phyloP scores from a whole-genome alignment of 2,797 vertebrate genomes.

The Hemibagrus guttatus region DNA sequence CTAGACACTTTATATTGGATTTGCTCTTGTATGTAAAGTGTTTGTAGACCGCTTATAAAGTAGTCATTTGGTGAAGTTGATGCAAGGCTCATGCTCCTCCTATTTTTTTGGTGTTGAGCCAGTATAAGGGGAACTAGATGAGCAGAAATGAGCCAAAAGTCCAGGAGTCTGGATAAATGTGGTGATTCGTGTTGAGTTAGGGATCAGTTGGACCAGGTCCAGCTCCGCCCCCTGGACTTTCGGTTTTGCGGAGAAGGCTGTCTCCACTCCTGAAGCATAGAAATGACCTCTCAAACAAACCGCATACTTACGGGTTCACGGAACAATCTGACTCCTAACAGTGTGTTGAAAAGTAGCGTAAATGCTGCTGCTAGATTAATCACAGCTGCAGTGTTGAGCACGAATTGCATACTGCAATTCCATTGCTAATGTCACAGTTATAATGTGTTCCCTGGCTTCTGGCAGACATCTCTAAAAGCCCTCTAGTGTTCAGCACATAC shows the following conservation, averaged over 20 bases:
- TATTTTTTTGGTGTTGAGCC: too few relatives aligned
- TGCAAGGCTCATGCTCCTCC: not conserved
- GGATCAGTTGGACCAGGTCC: not conserved
- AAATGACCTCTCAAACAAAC: too few relatives aligned
- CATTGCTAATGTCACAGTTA: not conserved
- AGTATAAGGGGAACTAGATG: too few relatives aligned
- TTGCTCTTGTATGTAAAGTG: not conserved
- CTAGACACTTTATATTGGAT: not conserved
- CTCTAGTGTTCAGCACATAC: constrained; percentile 35
- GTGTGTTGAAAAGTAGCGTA: not conserved
- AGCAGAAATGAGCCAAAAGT: not conserved
- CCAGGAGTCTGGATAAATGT: not conserved
- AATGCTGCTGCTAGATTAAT: not conserved
- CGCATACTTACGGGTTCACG: not conserved
- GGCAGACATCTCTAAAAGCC: not conserved
- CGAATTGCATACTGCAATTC: too few relatives aligned
- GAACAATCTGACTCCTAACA: not conserved
- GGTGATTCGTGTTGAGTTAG: not conserved
- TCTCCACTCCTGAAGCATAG: not conserved
- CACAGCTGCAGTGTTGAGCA: too few relatives aligned
- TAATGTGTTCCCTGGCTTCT: not conserved
- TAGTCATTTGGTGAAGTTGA: not conserved
- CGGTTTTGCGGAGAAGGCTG: not conserved
- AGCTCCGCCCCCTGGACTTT: not conserved
- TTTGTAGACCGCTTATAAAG: not conserved